Evolutionary conservation across 2,888 invertebrate species (phyloP).

Genomic region (Disparrhopalites patrizii): DNA sequence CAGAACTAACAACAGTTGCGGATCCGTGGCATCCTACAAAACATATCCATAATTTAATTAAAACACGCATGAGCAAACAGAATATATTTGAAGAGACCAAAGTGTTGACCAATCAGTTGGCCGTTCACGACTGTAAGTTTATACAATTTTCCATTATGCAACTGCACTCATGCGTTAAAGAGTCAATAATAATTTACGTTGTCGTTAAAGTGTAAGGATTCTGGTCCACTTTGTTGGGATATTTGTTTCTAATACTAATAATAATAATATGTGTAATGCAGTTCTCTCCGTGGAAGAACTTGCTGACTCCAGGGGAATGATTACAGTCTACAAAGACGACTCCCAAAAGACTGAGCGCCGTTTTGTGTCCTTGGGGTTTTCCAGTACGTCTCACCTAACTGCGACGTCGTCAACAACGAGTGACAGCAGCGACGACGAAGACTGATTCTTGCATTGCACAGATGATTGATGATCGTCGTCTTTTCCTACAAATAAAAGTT

Average conservation of each 20-base stretch:
- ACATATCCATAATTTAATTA: constrained; percentile 32
- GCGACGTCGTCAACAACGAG: background rate
- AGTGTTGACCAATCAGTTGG: constrained; percentile 36
- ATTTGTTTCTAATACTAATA: background rate
- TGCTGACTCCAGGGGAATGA: constrained; percentile 37
- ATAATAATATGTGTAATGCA: constrained; percentile 19
- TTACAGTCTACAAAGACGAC: constrained; percentile 34
- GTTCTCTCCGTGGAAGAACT: constrained; percentile 40
- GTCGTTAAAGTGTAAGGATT: background rate
- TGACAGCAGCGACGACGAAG: constrained; percentile 24
- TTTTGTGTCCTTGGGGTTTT: constrained; percentile 6
- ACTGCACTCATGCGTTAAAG: too few species aligned
- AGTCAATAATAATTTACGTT: background rate
- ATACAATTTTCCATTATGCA: background rate
- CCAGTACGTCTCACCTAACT: background rate
- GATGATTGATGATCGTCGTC: too few species aligned
- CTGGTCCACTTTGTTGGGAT: background rate
- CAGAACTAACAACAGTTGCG: constrained; percentile 28
- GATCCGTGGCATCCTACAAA: constrained; percentile 46
- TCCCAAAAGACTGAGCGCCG: constrained; percentile 16
- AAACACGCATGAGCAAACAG: constrained; percentile 10
- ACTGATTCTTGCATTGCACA: too few species aligned
- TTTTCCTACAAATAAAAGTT: too few species aligned
- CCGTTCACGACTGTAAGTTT: constrained; percentile 44
- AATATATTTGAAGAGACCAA: constrained; percentile 1